phyloP scores from a whole-genome alignment of 2,888 invertebrate genomes.

The Incurvaria masculella region DNA sequence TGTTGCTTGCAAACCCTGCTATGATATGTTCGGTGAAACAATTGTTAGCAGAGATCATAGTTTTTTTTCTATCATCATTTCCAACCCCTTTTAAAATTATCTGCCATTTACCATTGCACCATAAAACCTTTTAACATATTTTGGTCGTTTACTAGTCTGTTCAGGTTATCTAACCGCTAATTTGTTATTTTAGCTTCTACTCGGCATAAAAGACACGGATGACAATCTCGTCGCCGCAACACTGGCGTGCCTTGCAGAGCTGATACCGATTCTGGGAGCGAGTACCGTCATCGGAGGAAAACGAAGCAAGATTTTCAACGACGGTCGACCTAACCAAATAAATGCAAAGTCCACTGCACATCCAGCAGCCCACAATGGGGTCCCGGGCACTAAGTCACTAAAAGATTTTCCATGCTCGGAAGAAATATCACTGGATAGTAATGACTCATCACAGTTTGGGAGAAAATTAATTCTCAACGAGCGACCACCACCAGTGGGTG shows the following conservation, averaged over 20 bases:
- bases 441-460: constrained; percentile 28
- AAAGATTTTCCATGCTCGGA: constrained; percentile 37
- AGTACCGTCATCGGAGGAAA: constrained; percentile 82
- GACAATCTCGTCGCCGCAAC: constrained; percentile 81
- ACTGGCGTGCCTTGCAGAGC: constrained; percentile 74
- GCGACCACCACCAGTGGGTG: constrained; percentile 79
- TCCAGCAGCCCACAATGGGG: constrained; percentile 3
- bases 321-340: constrained; percentile 70
- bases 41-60: no score
- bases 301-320: constrained; percentile 77
- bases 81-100: no score
- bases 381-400: constrained; percentile 22
- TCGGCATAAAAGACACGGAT: constrained; percentile 85
- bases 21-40: no score
- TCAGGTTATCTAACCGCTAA: no score
- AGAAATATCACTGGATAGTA: constrained; percentile 25
- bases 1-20: no score
- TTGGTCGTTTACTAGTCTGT: no score
- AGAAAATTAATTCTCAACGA: constrained; percentile 58
- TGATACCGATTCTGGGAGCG: constrained; percentile 83
- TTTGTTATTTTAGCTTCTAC: constrained; percentile 59
- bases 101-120: no score
- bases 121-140: no score
- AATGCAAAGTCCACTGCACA: constrained; percentile 8
- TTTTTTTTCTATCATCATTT: no score